A percentile compares a stretch with the other conserved stretches of the same genome.
phyloP scores from a whole-genome alignment of 2,888 invertebrate species.

The Eupelmus urozonus region DNA sequence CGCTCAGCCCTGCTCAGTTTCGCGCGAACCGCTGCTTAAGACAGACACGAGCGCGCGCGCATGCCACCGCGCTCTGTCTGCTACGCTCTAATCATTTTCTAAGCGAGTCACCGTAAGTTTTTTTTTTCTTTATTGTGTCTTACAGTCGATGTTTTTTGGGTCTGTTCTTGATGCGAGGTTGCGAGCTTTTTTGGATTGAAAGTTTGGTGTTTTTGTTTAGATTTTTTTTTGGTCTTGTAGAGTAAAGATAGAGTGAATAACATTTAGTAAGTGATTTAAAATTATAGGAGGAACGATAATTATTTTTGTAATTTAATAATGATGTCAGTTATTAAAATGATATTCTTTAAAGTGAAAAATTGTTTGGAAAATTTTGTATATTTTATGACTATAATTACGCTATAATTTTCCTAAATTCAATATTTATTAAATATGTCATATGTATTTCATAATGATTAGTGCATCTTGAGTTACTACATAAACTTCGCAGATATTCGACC shows the following conservation, averaged over 20 bases:
- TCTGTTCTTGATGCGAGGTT: too few relatives aligned
- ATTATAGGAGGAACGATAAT: too few relatives aligned
- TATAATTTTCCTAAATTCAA: not conserved
- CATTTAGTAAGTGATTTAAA: not conserved
- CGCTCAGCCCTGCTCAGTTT: slow-evolving; percentile 54
- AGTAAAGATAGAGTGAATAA: not conserved
- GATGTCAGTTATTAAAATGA: not conserved
- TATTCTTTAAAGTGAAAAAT: not conserved
- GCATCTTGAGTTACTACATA: not conserved
- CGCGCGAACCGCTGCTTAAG: slow-evolving; percentile 54
- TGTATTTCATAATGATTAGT: not conserved
- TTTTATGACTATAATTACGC: not conserved
- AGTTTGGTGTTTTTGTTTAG: not conserved
- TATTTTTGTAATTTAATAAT: too few relatives aligned
- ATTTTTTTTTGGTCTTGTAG: not conserved
- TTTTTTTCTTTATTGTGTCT: not conserved
- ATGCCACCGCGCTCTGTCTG: not conserved
- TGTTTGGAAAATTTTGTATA: not conserved
- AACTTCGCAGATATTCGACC: slow-evolving; percentile 15
- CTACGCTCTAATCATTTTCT: slow-evolving; percentile 15
- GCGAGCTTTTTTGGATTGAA: not conserved
- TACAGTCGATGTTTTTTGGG: too few relatives aligned
- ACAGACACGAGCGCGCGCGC: slow-evolving; percentile 49
- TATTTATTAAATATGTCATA: not conserved
- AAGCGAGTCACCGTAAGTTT: slow-evolving; percentile 30